Base-by-base conservation (phyloP, 2,797 vertebrate species). In the Pseudochirops cupreus region DNA sequence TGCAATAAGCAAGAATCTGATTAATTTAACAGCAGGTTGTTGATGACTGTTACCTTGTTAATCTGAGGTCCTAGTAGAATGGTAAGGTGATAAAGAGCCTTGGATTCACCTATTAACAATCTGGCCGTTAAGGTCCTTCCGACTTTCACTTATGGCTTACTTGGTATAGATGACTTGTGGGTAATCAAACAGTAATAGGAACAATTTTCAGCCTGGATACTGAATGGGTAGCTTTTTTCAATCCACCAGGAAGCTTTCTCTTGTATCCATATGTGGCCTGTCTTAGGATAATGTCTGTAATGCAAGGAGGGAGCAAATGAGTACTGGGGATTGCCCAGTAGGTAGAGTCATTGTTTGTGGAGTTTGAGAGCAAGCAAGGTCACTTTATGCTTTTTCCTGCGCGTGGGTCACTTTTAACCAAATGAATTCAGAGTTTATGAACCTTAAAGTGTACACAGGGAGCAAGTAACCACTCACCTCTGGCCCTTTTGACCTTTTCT, bases 21-120 rank as follows among this genome's bases (percentile, higher is more conserved):
- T 98, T 98, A 98, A 98, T 97, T 98, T 97, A 98, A 94, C 96
- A 97, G 97, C 96, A 95, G 96, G 95, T 56, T 95, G 96, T 96
- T 89, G 62, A 93, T 96, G 96, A 95, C 94, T 98, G 96, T 97
- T 98, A 98, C 96, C 95, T 95, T 52, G 92, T 96, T 98, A 96
- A 95, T 96, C 74, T 90, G 56, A 97, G 94, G 95, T 89, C 62
- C 82, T 97, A 24, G 21, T 95, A 95, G 67, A 94, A 56, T 96
- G 95, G 95, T 96, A 97, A 95, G 95, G 95, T 98, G 29, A 97
- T 98, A 94, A 98, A 97, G 46, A 94, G 94, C 4, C 92, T 90
- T 96, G 93, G 94, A 95, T 95, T 97, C 57, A 26, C 93, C 28
- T 97, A 62, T 97, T 96, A 97, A 56, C 95, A 97, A 31, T 93